phyloP scores from a whole-genome alignment of 1,140 invertebrate genomes.

The Potamilus streckersoni region DNA sequence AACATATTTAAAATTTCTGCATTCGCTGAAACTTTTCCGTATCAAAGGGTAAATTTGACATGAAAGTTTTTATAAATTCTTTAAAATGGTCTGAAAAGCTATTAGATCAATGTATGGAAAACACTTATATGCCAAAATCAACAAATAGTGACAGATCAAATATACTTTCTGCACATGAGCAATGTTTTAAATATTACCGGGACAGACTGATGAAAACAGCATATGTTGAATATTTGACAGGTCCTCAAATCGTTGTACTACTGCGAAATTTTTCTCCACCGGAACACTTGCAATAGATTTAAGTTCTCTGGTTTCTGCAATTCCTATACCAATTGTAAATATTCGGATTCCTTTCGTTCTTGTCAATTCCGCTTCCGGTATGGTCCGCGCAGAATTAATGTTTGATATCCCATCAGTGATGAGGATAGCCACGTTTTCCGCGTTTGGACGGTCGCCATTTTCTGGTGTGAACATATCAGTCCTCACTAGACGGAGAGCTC shows the following conservation, averaged over 20 bases:
- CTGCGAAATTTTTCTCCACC: constrained; percentile 35
- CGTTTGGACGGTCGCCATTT: constrained; percentile 43
- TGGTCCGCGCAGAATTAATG: constrained; percentile 24
- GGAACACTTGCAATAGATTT: constrained; percentile 40
- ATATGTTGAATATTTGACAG: constrained; percentile 39
- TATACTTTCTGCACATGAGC: no score
- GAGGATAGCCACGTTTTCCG: constrained; percentile 35
- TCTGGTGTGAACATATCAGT: constrained; percentile 35
- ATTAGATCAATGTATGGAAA: no score
- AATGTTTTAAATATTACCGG: constrained; percentile 25
- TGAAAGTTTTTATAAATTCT: no score
- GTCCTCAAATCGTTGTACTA: constrained; percentile 49
- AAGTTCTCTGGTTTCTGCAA: constrained; percentile 41
- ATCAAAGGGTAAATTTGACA: no score
- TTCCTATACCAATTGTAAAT: constrained; percentile 39
- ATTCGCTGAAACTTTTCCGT: no score
- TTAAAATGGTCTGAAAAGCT: no score
- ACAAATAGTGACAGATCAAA: no score
- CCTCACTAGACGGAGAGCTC: constrained; percentile 35
- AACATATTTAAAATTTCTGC: no score
- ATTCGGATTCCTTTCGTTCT: constrained; percentile 20
- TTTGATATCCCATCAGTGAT: constrained; percentile 46
- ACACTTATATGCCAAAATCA: no score
- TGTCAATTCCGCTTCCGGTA: constrained; percentile 26
- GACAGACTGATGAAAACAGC: constrained; percentile 46